Conservation (phyloP, 2,797 vertebrate species). For the Girardinus metallicus region DNA sequence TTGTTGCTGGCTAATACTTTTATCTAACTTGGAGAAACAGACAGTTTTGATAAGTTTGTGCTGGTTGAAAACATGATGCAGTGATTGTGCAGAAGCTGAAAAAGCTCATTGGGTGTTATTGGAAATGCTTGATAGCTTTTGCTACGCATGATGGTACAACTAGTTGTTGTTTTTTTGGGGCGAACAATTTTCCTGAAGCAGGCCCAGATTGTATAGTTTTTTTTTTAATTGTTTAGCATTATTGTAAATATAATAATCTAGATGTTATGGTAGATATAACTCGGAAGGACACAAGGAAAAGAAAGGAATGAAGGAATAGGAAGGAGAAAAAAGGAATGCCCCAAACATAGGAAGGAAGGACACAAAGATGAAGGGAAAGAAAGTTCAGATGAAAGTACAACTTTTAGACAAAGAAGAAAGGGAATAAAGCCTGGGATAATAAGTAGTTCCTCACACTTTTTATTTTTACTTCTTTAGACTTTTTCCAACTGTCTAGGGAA, state of each 20-base stretch:
- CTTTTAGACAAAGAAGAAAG: background rate
- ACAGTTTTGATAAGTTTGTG: background rate
- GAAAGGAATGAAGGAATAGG: background rate
- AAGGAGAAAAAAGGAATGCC: background rate
- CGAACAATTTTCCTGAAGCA: background rate
- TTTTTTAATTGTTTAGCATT: background rate
- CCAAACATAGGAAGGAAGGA: background rate
- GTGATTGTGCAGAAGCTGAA: background rate
- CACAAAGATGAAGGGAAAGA: background rate
- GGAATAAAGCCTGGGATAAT: too few species aligned
- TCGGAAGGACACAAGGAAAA: background rate
- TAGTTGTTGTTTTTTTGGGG: background rate
- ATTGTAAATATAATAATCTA: background rate
- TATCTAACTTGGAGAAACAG: too few species aligned
- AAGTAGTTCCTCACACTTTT: background rate
- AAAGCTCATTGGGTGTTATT: background rate
- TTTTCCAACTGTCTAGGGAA: background rate
- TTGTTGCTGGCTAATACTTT: background rate
- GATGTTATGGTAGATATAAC: background rate
- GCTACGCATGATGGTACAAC: background rate
- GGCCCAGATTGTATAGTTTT: background rate
- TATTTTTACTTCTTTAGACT: constrained; percentile 27
- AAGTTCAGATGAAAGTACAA: background rate
- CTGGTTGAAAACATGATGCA: background rate
- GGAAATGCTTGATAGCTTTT: background rate